A percentile compares a stretch with the other conserved stretches of the same genome.
Evolutionary conservation across 2,113 vertebrate species (phyloP).

Genomic region (Heliornis fulica): DNA sequence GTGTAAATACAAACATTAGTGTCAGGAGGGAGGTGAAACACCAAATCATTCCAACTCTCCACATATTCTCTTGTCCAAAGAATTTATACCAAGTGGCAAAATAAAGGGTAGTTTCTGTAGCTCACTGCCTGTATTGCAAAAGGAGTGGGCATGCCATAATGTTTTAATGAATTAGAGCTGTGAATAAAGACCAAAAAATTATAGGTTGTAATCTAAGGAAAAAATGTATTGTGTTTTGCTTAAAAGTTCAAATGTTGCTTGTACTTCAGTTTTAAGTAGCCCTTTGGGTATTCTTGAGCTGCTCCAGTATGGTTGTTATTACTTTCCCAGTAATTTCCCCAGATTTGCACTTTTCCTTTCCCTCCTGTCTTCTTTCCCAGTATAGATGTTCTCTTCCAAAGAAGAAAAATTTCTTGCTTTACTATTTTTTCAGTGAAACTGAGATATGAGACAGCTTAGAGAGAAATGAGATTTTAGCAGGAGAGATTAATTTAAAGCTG

Average conservation of each 20-base stretch:
- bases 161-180: neutral
- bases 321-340: neutral
- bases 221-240: neutral
- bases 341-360: neutral
- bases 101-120: neutral
- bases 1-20: neutral
- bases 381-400: neutral
- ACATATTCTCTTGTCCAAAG: neutral
- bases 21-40: neutral
- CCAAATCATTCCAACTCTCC: neutral
- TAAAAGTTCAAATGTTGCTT: neutral
- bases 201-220: neutral
- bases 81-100: neutral
- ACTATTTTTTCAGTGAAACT: slow-evolving; percentile 23
- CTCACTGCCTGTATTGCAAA: neutral
- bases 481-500: neutral
- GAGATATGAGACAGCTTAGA: neutral
- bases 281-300: neutral
- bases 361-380: neutral
- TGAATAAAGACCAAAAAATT: slow-evolving; percentile 12
- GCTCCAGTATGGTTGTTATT: neutral
- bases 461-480: slow-evolving; percentile 13
- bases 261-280: neutral
- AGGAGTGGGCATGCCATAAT: neutral
- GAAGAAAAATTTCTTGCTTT: neutral